phyloP scores from a whole-genome alignment of 2,113 vertebrate genomes.

The Phylloscopus trochiloides region DNA sequence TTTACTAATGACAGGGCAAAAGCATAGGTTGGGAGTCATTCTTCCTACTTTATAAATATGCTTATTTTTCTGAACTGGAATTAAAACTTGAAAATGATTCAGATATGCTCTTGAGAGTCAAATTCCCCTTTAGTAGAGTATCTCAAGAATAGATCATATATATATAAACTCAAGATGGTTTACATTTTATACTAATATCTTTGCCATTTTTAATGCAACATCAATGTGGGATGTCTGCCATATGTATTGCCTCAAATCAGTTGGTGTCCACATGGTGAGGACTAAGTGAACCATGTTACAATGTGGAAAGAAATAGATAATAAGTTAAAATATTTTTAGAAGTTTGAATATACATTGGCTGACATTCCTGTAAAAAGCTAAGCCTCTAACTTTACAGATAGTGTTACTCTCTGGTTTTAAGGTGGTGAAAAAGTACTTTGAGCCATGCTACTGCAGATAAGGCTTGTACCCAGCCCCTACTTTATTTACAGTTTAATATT shows the following conservation, averaged over 20 bases:
- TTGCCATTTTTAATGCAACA: slow-evolving; percentile 22
- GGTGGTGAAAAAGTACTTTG: neutral
- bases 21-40: neutral
- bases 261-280: slow-evolving; percentile 42
- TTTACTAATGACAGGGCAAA: neutral
- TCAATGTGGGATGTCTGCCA: slow-evolving; percentile 36
- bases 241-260: slow-evolving; percentile 28
- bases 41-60: neutral
- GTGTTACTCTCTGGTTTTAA: neutral
- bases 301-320: neutral
- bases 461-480: neutral
- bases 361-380: neutral
- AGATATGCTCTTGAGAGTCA: neutral
- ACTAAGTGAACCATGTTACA: neutral
- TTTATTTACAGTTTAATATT: neutral
- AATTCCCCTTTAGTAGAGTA: neutral
- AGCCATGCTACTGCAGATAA: neutral
- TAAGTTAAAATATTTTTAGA: neutral
- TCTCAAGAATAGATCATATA: neutral
- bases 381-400: neutral
- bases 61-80: neutral
- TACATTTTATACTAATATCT: slow-evolving; percentile 36
- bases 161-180: slow-evolving; percentile 44
- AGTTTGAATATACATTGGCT: neutral
- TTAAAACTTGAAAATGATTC: neutral